Conservation (phyloP, 2,888 invertebrate species). For the Megamerina dolium region DNA sequence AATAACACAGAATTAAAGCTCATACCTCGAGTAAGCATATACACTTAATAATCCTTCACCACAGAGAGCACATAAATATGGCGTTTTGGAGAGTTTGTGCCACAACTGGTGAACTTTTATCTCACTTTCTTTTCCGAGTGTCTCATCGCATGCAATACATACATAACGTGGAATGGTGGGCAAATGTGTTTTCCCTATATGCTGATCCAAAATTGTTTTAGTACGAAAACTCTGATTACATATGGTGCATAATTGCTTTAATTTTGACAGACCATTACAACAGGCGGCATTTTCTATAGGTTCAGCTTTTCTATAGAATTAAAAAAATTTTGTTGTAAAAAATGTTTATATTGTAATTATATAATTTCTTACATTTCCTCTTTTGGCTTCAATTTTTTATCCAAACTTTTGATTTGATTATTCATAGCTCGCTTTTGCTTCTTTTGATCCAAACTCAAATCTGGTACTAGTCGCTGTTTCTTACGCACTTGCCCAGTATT, state of each 20-base stretch:
- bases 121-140: constrained; percentile 45
- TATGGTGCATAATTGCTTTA: constrained; percentile 32
- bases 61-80: constrained; percentile 52
- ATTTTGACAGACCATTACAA: constrained; percentile 10
- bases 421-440: constrained; percentile 21
- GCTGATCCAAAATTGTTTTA: constrained; percentile 35
- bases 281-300: constrained; percentile 15
- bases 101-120: constrained; percentile 49
- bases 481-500: not conserved
- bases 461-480: too few species aligned
- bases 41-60: constrained; percentile 32
- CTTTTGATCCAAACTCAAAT: constrained; percentile 16
- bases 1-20: not conserved
- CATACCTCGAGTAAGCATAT: constrained; percentile 32
- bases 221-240: constrained; percentile 34
- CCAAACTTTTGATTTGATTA: too few species aligned
- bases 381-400: constrained; percentile 20
- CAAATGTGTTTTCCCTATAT: constrained; percentile 32
- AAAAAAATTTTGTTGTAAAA: too few species aligned
- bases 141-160: constrained; percentile 52
- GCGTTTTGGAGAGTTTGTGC: constrained; percentile 46
- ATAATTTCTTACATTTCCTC: constrained; percentile 32
- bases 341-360: not conserved
- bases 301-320: constrained; percentile 42
- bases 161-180: constrained; percentile 42